Base-by-base conservation (phyloP, 2,888 invertebrate genomes). In the Rhagophthalmus giganteus region DNA sequence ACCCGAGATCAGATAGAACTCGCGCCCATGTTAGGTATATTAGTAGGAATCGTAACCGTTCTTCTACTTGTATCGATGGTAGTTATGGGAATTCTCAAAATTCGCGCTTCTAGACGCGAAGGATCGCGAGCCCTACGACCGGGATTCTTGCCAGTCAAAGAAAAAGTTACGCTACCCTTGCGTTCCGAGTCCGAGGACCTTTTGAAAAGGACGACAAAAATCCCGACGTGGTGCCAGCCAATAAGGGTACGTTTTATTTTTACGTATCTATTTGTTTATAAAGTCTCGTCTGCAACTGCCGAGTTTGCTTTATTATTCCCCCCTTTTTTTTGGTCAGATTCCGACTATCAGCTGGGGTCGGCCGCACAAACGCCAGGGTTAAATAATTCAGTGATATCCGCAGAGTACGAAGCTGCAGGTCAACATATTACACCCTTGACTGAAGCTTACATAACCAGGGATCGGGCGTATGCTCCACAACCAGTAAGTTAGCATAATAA, bases 211-310 rank as follows among this genome's bases (percentile, higher is more conserved):
- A 93, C 69, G 93, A 94, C 75, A 87, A 86, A 73, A 92, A 92
- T 78, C 92, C 92, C 15, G 92, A 92, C 72, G 90, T 92, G 58
- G 88, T 92, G 52, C 91, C 92, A 15, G 84, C 87, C 62, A 90
- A 88, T 71, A 90, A 90, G 85, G 90, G 91, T 90, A 78, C 76
- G 54, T 54, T 26, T 34, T 42, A 10, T 16, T 10, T 11, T 32
- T 42, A 8, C 13, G 24, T 41, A 32, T 5, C 6, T 24, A 15
- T 42, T 32, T 32, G 14, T 16, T 31, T 16, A 39, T 39, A 39
- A 39, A 39, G 12, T 15, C 28, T 9, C 14, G 12, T 37, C 14
- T 9, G 26, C 26, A 37, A 28, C 32, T 20, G 20, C 9, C 8
- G 12, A 24, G 16, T 26, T 14, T 20, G 26, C 27, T 42, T 42